phyloP scores from a whole-genome alignment of 2,888 invertebrate genomes.

The Coelopa pilipes region DNA sequence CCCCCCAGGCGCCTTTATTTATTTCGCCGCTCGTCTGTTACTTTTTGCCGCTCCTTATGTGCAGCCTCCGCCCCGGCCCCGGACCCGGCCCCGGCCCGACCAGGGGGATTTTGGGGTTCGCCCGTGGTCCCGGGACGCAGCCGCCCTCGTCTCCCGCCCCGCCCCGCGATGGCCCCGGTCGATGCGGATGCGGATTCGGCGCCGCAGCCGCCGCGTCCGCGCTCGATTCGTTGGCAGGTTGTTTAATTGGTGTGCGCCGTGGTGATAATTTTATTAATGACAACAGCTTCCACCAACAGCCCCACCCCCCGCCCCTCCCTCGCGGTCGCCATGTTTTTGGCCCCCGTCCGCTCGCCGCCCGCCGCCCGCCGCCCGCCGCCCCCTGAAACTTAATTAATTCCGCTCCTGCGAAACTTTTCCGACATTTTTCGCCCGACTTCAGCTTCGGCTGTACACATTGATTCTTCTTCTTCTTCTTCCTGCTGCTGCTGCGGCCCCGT shows the following conservation, averaged over 20 bases:
- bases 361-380: neutral
- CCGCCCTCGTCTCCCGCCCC: too few relatives aligned
- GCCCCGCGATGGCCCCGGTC: neutral
- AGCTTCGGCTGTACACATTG: neutral
- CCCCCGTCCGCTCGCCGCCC: neutral
- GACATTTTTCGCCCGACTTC: constrained; percentile 15
- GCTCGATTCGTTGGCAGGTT: constrained; percentile 62
- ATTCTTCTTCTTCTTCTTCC: neutral
- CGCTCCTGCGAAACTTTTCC: constrained; percentile 39
- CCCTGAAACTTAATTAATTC: constrained; percentile 59
- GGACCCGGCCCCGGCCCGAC: too few relatives aligned
- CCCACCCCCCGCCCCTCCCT: neutral
- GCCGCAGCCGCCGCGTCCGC: constrained; percentile 51
- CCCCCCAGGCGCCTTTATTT: neutral
- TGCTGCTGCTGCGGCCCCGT: neutral
- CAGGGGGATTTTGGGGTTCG: too few relatives aligned
- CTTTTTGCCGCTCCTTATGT: neutral
- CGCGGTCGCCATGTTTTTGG: neutral
- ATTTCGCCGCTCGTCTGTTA: constrained; percentile 19
- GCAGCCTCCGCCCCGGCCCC: too few relatives aligned
- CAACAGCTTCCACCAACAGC: constrained; percentile 52
- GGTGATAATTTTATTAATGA: constrained; percentile 67
- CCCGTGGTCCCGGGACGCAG: too few relatives aligned
- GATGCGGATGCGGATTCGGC: neutral
- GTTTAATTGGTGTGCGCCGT: constrained; percentile 64